Conservation (phyloP, 2,113 vertebrate species). For the Corythaixoides concolor region DNA sequence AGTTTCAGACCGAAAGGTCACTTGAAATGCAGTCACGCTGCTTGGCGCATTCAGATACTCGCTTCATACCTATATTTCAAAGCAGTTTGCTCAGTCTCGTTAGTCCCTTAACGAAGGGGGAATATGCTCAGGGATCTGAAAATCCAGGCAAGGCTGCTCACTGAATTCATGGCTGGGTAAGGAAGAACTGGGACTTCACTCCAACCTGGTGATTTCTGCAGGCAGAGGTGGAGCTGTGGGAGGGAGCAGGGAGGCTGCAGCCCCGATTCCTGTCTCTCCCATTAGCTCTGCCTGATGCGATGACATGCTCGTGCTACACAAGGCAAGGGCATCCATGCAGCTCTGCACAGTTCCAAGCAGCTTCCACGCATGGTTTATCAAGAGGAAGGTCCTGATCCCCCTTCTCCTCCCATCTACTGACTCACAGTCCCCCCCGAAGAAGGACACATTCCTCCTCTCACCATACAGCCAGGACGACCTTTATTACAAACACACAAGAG, state of each 20-base stretch:
- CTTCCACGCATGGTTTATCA: neutral
- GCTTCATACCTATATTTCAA: neutral
- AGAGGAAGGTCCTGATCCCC: neutral
- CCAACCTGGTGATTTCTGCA: neutral
- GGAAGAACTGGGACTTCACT: neutral
- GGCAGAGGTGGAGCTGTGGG: neutral
- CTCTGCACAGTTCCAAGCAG: neutral
- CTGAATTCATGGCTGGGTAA: neutral
- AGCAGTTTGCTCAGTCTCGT: neutral
- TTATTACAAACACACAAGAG: neutral
- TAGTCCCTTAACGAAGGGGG: neutral
- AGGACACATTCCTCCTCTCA: neutral
- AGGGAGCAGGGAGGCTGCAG: neutral
- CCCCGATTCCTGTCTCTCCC: neutral
- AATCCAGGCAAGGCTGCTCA: neutral
- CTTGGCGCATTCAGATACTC: neutral
- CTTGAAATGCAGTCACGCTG: slow-evolving; percentile 10
- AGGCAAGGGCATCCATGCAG: neutral
- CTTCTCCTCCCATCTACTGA: neutral
- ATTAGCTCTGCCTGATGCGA: neutral
- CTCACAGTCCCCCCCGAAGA: accelerated
- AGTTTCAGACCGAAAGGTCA: slow-evolving; percentile 60
- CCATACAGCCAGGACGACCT: neutral
- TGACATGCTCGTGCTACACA: neutral
- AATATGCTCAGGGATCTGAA: neutral